Evolutionary conservation across 2,113 vertebrate species (phyloP).

Genomic region (Amblyornis subalaris): DNA sequence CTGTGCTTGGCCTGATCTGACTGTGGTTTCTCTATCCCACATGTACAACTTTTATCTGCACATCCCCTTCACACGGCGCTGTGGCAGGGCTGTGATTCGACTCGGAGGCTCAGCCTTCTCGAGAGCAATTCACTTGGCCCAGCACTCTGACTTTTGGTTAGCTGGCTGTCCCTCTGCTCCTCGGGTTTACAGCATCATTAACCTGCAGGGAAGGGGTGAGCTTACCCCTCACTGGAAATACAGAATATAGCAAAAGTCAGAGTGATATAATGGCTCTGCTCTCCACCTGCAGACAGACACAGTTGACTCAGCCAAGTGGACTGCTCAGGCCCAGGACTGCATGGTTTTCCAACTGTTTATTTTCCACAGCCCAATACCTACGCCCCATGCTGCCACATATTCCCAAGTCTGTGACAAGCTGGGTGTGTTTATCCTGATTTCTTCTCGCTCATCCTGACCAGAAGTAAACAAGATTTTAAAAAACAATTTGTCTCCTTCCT

Average conservation of each 20-base stretch:
- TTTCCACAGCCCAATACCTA: background rate
- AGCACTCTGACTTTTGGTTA: background rate
- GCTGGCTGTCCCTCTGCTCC: background rate
- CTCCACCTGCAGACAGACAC: background rate
- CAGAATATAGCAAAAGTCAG: background rate
- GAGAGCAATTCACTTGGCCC: background rate
- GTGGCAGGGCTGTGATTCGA: background rate
- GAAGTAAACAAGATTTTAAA: background rate
- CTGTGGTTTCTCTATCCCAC: background rate
- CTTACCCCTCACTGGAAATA: background rate
- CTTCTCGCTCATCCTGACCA: background rate
- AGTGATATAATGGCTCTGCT: background rate
- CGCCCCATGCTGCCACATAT: accelerated
- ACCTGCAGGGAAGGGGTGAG: background rate
- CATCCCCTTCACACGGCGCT: accelerated
- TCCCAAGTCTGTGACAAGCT: background rate
- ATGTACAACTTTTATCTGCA: background rate
- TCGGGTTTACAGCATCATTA: background rate
- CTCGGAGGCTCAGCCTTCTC: background rate
- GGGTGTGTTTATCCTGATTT: background rate
- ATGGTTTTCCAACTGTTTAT: background rate
- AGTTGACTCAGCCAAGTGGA: background rate
- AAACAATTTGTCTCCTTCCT: background rate
- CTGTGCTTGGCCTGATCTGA: accelerated
- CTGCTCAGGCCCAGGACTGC: background rate